A percentile compares a stretch with the other conserved stretches of the same genome.
phyloP scores from a whole-genome alignment of 1,140 invertebrate species.

The Papilio glaucus region DNA sequence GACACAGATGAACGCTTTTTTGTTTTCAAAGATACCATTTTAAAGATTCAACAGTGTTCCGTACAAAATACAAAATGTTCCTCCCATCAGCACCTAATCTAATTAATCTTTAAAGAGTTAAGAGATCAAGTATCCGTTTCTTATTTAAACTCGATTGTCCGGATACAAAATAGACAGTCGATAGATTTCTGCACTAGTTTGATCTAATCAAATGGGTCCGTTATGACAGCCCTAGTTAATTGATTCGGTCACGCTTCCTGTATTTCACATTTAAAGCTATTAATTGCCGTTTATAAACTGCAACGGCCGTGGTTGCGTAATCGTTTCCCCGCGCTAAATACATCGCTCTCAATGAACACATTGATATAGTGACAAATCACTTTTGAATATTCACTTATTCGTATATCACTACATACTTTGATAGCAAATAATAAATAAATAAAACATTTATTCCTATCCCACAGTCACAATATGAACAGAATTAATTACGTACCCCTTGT shows the following conservation, averaged over 20 bases:
- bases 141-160: neutral
- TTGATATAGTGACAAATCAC: neutral
- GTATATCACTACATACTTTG: neutral
- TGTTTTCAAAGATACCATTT: too few species aligned
- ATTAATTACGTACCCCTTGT: too few species aligned
- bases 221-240: constrained; percentile 21
- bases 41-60: too few species aligned
- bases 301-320: neutral
- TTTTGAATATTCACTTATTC: neutral
- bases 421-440: too few species aligned
- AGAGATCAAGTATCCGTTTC: neutral
- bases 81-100: too few species aligned
- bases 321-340: constrained; percentile 16
- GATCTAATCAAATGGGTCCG: neutral
- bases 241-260: constrained; percentile 1
- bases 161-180: constrained; percentile 3
- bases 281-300: constrained; percentile 22
- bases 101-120: neutral
- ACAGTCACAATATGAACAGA: too few species aligned
- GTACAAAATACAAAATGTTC: too few species aligned
- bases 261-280: constrained; percentile 29
- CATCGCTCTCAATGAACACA: neutral
- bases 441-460: too few species aligned
- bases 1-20: too few species aligned
- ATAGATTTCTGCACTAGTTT: constrained; percentile 2